Base-by-base conservation (phyloP, 1,140 invertebrate genomes). In the Camponotus pennsylvanicus region DNA sequence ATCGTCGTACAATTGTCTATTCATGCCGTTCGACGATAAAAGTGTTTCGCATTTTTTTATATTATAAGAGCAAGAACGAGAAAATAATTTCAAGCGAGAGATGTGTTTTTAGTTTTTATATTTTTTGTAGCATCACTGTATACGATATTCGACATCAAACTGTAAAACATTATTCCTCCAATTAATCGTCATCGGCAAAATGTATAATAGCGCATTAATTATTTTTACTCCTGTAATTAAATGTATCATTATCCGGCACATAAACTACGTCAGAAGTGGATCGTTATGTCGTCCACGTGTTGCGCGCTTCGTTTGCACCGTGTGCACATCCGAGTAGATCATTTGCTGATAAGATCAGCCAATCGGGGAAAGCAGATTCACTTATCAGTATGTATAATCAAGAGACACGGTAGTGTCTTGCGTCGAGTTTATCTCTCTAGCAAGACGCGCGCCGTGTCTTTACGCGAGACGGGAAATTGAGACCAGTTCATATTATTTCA, bases 191-290 rank as follows among this genome's bases (percentile, higher is more conserved):
- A 49, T 21, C n/a, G 42, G 21, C 7, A 66, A 49, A 21, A 18
- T 15, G 37, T 67, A 37, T 70, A 80, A 80, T 57, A n/a, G 49
- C 3, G 49, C n/a, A 59, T 80, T 70, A 70, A 80, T 80, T 49
- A 80, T 15, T 80, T 69, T 69, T 21, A 70, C 64, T 57, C 21
- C 40, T 52, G 21, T 70, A 80, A 80, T 80, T 70, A 70, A 21
- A 13, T 79, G 32, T 55, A 78, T 45, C 76, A 67, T 79, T 79
- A 79, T 49, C 45, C 45, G 8, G 18, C 32, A 21, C 64, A 59
- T 80, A 34, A 69, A 15, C 15, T 18, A 57, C 32, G 9, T 34
- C 40, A 18, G 76, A 59, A 42, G 42, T 59, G 40, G 5, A 9
- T 45, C 32, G 32, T 78, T 66, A 34, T 45, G 45, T n/a, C 11